Percentiles rank a stretch among this genome's conserved stretches.
phyloP scores from a whole-genome alignment of 1,140 invertebrate species.

The Melanaphis sacchari region DNA sequence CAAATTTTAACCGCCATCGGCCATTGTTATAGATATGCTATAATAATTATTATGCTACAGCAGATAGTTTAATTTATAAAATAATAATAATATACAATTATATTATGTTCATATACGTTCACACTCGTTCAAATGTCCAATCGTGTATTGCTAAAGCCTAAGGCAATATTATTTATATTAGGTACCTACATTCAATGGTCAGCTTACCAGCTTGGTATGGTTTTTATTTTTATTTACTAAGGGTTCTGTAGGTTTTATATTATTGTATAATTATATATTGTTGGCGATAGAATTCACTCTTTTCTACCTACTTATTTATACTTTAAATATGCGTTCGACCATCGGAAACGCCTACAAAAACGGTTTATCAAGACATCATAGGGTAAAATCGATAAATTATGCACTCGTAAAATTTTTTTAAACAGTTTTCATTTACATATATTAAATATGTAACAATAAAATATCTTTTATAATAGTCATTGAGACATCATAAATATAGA shows the following conservation, averaged over 20 bases:
- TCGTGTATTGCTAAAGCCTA: not conserved
- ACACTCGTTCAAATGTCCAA: conserved; percentile 1
- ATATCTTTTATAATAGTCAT: not conserved
- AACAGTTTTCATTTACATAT: not conserved
- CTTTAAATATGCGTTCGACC: not conserved
- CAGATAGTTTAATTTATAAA: not conserved
- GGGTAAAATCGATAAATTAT: not conserved
- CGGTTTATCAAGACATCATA: not conserved
- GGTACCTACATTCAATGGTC: not conserved
- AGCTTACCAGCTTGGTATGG: too few relatives aligned
- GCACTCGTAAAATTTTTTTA: not conserved
- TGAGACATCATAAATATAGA: not conserved
- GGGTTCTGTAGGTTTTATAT: not conserved
- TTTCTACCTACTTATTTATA: not conserved
- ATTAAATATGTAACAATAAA: not conserved
- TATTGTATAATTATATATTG: not conserved
- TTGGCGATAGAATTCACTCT: not conserved
- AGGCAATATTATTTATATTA: not conserved
- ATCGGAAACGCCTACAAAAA: not conserved
- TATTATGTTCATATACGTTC: not conserved
- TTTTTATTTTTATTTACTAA: not conserved
- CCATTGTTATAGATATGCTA: not conserved
- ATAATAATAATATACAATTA: conserved; percentile 6
- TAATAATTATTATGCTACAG: not conserved
- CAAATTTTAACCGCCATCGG: not conserved